These are phyloP conservation scores for Sarcophaga bullata DNA, from an alignment of 1,140 invertebrate genomes.

Conservation along the genomic window DNA sequence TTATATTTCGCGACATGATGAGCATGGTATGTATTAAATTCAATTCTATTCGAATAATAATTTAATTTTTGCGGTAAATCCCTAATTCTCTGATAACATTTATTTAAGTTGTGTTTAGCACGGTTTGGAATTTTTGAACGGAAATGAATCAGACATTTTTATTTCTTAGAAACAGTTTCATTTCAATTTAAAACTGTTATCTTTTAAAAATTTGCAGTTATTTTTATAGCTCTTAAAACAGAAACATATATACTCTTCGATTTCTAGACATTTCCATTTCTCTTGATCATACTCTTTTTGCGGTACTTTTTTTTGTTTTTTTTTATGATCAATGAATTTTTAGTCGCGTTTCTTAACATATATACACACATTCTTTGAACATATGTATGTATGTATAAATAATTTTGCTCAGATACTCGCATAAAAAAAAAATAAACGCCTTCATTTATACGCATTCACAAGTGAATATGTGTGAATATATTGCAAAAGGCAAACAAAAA, in stretches of 20 bases:
- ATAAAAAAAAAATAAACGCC: neutral
- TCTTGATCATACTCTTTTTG: neutral
- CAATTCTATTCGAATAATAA: neutral
- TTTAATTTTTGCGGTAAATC: neutral
- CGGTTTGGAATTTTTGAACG: neutral
- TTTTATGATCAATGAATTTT: neutral
- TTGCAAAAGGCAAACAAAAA: neutral
- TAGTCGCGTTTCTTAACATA: neutral
- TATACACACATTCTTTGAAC: neutral
- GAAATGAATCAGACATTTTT: neutral
- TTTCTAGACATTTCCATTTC: constrained; percentile 10
- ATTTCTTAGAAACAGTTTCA: neutral
- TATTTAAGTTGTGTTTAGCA: neutral
- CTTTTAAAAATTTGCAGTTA: neutral
- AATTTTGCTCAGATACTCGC: neutral
- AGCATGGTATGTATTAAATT: constrained; percentile 67
- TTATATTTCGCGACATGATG: constrained; percentile 70
- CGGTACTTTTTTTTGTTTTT: neutral
- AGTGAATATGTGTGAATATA: neutral
- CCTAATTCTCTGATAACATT: neutral
- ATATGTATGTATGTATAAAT: neutral
- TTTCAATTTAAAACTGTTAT: constrained; percentile 3
- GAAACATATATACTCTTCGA: neutral
- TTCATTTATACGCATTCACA: neutral
- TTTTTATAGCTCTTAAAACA: too few relatives aligned